A percentile compares a stretch with the other conserved stretches of the same genome.
Conservation (phyloP, 2,113 vertebrate species). For the Labeo catla region DNA sequence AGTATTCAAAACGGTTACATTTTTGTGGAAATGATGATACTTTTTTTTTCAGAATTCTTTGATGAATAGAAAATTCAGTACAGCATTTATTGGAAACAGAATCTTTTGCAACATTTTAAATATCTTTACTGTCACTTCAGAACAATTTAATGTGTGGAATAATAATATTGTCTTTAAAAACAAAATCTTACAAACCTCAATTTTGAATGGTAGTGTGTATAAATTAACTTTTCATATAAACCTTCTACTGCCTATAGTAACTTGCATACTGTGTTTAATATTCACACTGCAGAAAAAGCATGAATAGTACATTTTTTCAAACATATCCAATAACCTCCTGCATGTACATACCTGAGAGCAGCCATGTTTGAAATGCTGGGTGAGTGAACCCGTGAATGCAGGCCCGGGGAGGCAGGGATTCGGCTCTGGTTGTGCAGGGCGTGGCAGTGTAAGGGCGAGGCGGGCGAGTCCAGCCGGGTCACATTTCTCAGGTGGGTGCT, state of each 20-base stretch:
- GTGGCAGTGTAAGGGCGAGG: slow-evolving; percentile 90
- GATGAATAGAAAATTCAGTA: background rate
- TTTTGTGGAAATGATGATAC: background rate
- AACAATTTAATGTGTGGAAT: background rate
- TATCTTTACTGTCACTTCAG: background rate
- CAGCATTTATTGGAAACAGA: background rate
- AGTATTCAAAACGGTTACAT: background rate
- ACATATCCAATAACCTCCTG: too few relatives aligned
- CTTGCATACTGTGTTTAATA: background rate
- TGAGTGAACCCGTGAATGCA: slow-evolving; percentile 88
- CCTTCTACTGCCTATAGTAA: background rate
- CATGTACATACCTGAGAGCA: slow-evolving; percentile 80
- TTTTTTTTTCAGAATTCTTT: background rate
- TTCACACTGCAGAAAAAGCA: background rate
- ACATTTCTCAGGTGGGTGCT: slow-evolving; percentile 86
- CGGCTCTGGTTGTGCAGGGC: slow-evolving; percentile 88
- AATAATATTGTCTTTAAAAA: background rate
- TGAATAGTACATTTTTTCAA: background rate
- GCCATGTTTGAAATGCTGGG: slow-evolving; percentile 95
- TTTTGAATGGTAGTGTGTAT: background rate
- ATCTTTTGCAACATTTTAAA: background rate
- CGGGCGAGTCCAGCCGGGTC: slow-evolving; percentile 87
- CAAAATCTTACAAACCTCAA: background rate
- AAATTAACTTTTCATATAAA: background rate
- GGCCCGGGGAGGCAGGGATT: slow-evolving; percentile 81